phyloP scores from a whole-genome alignment of 2,113 vertebrate genomes.

The cattle (Bos taurus) region DNA sequence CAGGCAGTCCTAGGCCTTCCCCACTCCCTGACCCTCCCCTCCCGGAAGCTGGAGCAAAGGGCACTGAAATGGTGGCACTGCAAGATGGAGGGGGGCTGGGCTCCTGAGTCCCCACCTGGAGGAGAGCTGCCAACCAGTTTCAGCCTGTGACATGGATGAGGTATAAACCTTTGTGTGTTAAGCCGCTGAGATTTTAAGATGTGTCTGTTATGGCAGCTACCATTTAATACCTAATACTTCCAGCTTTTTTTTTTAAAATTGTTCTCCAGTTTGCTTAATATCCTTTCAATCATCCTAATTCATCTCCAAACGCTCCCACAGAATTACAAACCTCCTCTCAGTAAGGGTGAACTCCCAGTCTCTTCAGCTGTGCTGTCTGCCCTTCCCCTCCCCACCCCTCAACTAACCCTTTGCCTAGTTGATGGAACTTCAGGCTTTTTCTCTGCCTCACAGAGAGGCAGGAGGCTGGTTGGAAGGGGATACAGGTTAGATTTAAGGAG shows the following conservation, averaged over 20 bases:
- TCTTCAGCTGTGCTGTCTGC: not conserved
- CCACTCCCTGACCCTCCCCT: not conserved
- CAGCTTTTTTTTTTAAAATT: not conserved
- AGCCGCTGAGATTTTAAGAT: constrained; percentile 30
- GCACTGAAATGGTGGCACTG: not conserved
- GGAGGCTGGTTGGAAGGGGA: not conserved
- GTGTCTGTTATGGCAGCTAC: constrained; percentile 2
- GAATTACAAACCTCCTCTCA: not conserved
- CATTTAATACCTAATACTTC: not conserved
- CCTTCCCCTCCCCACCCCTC: not conserved
- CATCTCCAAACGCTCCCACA: not conserved
- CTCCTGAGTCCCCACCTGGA: not conserved
- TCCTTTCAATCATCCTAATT: constrained; percentile 24
- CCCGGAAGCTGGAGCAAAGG: not conserved
- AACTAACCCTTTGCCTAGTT: not conserved
- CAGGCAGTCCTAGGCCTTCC: not conserved
- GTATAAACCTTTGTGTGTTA: not conserved
- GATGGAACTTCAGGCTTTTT: not conserved
- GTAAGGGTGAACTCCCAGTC: not conserved
- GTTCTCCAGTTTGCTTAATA: not conserved
- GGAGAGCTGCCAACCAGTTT: not conserved
- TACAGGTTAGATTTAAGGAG: not conserved
- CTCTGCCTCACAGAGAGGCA: not conserved
- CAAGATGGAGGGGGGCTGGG: not conserved
- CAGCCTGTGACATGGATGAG: not conserved